phyloP scores from a whole-genome alignment of 2,888 invertebrate species.

The Plusia festucae region DNA sequence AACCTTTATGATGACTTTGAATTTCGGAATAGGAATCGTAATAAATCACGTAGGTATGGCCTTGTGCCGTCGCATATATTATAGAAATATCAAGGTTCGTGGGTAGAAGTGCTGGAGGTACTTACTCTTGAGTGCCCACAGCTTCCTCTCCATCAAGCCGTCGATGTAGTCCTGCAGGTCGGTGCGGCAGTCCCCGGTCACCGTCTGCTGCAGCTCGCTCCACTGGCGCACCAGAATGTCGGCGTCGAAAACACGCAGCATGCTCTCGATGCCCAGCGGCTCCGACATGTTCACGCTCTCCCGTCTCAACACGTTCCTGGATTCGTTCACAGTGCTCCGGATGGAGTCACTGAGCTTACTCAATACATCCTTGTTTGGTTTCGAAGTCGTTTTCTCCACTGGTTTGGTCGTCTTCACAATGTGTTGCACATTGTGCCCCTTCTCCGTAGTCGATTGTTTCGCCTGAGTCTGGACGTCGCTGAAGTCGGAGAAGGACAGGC shows the following conservation, averaged over 20 bases:
- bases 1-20: slow-evolving; percentile 8
- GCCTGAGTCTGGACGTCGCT: slow-evolving; percentile 69
- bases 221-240: slow-evolving; percentile 89
- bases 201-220: slow-evolving; percentile 80
- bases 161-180: slow-evolving; percentile 90
- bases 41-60: slow-evolving; percentile 20
- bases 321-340: slow-evolving; percentile 78
- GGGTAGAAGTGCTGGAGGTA: slow-evolving; percentile 53
- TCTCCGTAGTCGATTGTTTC: slow-evolving; percentile 75
- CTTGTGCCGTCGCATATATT: neutral
- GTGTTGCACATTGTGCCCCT: slow-evolving; percentile 85
- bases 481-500: slow-evolving; percentile 81
- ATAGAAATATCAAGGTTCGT: slow-evolving; percentile 11
- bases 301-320: slow-evolving; percentile 68
- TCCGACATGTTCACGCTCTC: slow-evolving; percentile 61
- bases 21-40: slow-evolving; percentile 33
- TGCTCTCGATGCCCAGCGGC: slow-evolving; percentile 82
- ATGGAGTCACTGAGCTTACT: slow-evolving; percentile 77
- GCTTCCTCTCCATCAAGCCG: slow-evolving; percentile 88
- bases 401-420: slow-evolving; percentile 79
- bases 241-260: slow-evolving; percentile 89
- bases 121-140: slow-evolving; percentile 94
- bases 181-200: slow-evolving; percentile 86
- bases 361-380: slow-evolving; percentile 73
- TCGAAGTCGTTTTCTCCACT: slow-evolving; percentile 71